Percentiles rank a stretch among this genome's conserved stretches.
phyloP scores from a whole-genome alignment of 2,888 invertebrate species.

The Patella pellucida region DNA sequence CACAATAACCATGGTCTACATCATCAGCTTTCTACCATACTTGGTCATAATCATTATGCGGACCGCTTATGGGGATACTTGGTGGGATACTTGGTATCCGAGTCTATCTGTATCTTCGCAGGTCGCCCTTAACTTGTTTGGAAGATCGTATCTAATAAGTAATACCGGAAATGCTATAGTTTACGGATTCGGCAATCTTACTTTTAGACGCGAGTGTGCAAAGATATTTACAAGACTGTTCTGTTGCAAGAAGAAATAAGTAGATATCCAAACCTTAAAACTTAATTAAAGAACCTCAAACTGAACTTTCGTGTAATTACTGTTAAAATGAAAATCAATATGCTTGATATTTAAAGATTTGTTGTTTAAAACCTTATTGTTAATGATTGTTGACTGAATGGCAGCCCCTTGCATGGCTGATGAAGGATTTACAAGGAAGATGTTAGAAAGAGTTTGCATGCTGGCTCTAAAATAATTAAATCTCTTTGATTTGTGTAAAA shows the following conservation, averaged over 20 bases:
- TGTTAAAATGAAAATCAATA: too few relatives aligned
- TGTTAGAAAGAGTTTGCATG: too few relatives aligned
- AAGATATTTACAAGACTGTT: conserved; percentile 3
- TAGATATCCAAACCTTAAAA: background rate
- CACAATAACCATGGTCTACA: conserved; percentile 44
- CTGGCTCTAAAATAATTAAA: too few relatives aligned
- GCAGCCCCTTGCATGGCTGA: too few relatives aligned
- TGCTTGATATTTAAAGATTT: too few relatives aligned
- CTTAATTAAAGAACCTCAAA: too few relatives aligned
- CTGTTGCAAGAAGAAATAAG: conserved; percentile 6
- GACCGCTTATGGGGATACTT: conserved; percentile 32
- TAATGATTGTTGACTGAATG: too few relatives aligned
- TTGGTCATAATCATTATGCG: conserved; percentile 43
- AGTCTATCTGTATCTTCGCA: conserved; percentile 30
- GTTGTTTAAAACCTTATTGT: too few relatives aligned
- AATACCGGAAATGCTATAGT: conserved; percentile 51
- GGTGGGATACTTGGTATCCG: conserved; percentile 21
- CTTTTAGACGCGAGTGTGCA: conserved; percentile 30
- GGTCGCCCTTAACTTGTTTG: conserved; percentile 43
- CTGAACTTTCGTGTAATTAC: too few relatives aligned
- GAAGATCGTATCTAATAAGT: conserved; percentile 47
- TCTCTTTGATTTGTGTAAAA: too few relatives aligned
- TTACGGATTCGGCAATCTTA: conserved; percentile 49
- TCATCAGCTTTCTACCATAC: conserved; percentile 50
- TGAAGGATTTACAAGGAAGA: too few relatives aligned